Evolutionary conservation across 2,888 invertebrate genomes (phyloP).

Genomic region (Leptopilina myrica): DNA sequence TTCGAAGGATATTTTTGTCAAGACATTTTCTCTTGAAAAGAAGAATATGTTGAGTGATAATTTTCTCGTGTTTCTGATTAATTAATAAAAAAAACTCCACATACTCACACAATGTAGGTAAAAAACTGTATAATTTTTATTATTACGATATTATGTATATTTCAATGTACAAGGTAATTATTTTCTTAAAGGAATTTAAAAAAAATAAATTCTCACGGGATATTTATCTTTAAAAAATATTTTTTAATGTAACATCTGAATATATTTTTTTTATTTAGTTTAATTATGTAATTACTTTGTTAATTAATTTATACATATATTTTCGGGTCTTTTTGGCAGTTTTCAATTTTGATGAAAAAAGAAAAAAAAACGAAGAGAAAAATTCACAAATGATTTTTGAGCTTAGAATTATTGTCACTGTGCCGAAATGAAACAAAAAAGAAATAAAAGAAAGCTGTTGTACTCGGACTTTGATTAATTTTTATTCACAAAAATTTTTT

Average conservation of each 20-base stretch:
- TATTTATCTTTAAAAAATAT: neutral
- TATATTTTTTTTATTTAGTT: neutral
- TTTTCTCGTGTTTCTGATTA: too few relatives aligned
- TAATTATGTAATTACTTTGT: neutral
- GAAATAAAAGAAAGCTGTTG: constrained; percentile 60
- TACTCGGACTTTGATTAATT: constrained; percentile 58
- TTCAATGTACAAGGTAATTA: neutral
- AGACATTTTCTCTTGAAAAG: too few relatives aligned
- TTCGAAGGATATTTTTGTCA: too few relatives aligned
- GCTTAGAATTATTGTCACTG: constrained; percentile 34
- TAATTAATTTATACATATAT: neutral
- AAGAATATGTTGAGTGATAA: too few relatives aligned
- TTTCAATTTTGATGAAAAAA: constrained; percentile 3
- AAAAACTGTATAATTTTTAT: too few relatives aligned
- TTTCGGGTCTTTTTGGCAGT: constrained; percentile 1
- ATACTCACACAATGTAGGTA: too few relatives aligned
- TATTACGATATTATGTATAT: too few relatives aligned
- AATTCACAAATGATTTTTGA: constrained; percentile 19
- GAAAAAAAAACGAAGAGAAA: neutral
- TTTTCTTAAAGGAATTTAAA: neutral
- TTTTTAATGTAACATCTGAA: neutral
- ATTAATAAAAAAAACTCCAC: too few relatives aligned
- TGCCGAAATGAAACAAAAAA: constrained; percentile 39
- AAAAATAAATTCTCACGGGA: neutral
- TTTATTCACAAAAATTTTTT: constrained; percentile 60